These are phyloP conservation scores for Luffia ferchaultella DNA, from an alignment of 2,888 invertebrate genomes.

Conservation along the genomic window DNA sequence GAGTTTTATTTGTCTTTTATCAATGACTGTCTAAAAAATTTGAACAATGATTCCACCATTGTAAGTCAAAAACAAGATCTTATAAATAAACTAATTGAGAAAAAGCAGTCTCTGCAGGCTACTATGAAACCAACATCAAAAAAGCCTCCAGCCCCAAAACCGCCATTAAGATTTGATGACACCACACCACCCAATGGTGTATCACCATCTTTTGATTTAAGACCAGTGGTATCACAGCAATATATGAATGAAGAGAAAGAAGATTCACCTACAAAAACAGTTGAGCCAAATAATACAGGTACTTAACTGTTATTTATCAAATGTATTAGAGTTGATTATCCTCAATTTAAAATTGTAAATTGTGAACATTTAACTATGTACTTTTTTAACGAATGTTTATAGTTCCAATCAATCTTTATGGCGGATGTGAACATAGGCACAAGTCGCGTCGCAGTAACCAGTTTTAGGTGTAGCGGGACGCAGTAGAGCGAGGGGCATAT, in stretches of 20 bases:
- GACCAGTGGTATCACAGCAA: conserved; percentile 55
- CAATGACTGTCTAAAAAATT: conserved; percentile 71
- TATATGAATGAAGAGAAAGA: conserved; percentile 47
- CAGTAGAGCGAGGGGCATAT: too few relatives aligned
- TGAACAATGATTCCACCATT: conserved; percentile 45
- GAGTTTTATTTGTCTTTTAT: conserved; percentile 77
- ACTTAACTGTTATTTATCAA: neutral
- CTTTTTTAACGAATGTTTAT: too few relatives aligned
- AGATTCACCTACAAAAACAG: conserved; percentile 25
- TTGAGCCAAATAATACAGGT: neutral
- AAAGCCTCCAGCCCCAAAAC: conserved; percentile 50
- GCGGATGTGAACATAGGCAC: too few relatives aligned
- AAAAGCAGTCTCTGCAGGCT: conserved; percentile 67
- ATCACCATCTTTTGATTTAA: conserved; percentile 51
- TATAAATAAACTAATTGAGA: conserved; percentile 68
- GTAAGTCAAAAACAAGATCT: conserved; percentile 70
- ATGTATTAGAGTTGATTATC: too few relatives aligned
- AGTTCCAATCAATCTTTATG: too few relatives aligned
- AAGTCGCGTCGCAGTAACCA: too few relatives aligned
- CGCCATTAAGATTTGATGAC: conserved; percentile 49
- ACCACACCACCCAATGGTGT: conserved; percentile 53
- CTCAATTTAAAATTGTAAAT: too few relatives aligned
- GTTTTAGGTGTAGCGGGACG: too few relatives aligned
- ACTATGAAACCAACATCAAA: conserved; percentile 36
- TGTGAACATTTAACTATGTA: too few relatives aligned